Percentiles rank a stretch among this genome's conserved stretches.
These are phyloP conservation scores for Monodelphis domestica DNA, from an alignment of 2,797 vertebrate species.

Conservation along the genomic window DNA sequence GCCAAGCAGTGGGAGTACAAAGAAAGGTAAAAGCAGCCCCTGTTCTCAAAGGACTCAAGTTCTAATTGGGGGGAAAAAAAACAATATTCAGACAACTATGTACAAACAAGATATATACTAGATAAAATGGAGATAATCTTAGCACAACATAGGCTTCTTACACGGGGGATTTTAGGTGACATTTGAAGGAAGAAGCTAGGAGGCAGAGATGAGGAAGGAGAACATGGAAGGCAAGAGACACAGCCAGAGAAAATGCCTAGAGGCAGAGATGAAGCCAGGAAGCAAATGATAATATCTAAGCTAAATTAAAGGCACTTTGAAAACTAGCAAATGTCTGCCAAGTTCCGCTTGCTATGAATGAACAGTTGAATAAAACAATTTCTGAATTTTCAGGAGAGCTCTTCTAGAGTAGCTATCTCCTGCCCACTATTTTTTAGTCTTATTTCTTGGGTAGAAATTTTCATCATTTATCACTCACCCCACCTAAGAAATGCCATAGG, in stretches of 20 bases:
- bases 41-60: not conserved
- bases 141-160: not conserved
- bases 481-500: not conserved
- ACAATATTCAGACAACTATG: not conserved
- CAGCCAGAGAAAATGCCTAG: not conserved
- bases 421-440: not conserved
- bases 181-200: not conserved
- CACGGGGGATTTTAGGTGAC: not conserved
- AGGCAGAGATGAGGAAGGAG: not conserved
- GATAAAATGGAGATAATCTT: not conserved
- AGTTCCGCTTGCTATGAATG: not conserved
- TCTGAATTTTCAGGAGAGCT: not conserved
- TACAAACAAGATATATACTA: not conserved
- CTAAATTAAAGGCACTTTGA: not conserved
- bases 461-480: not conserved
- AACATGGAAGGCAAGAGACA: not conserved
- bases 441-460: not conserved
- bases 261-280: not conserved
- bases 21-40: not conserved
- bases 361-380: not conserved
- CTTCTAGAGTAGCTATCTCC: not conserved
- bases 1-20: not conserved
- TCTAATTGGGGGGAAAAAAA: not conserved
- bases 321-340: not conserved
- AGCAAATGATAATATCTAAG: not conserved